Conservation (phyloP, 2,113 vertebrate genomes). For the Nansenia antarctica region DNA sequence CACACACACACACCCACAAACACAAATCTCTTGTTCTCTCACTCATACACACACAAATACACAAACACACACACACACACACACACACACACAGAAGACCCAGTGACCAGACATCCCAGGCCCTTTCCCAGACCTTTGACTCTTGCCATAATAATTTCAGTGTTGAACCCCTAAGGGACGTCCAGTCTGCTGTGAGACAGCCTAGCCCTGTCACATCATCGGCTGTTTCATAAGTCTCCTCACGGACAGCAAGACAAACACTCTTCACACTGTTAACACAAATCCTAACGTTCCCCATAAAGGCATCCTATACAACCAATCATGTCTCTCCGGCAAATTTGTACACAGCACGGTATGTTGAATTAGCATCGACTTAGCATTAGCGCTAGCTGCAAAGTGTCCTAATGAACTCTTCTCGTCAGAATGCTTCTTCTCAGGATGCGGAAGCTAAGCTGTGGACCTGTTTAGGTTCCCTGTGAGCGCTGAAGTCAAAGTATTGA, state of each 20-base stretch:
- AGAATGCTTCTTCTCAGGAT: background rate
- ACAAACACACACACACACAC: background rate
- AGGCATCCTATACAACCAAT: background rate
- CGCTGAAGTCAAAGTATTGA: background rate
- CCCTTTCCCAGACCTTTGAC: conserved; percentile 6
- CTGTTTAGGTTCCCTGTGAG: background rate
- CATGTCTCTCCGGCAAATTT: too few relatives aligned
- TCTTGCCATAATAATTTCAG: background rate
- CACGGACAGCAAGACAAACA: background rate
- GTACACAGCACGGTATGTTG: too few relatives aligned
- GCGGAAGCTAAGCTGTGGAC: background rate
- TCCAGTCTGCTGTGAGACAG: too few relatives aligned
- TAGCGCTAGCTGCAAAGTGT: background rate
- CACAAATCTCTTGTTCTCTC: too few relatives aligned
- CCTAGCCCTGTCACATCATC: too few relatives aligned
- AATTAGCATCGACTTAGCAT: background rate
- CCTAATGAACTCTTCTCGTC: background rate
- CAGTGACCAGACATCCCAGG: background rate
- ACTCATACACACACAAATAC: too few relatives aligned
- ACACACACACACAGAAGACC: background rate
- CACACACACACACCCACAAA: too few relatives aligned
- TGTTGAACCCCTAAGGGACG: too few relatives aligned
- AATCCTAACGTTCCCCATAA: background rate
- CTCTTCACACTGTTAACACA: too few relatives aligned
- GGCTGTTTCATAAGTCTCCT: background rate